Evolutionary conservation across 2,888 invertebrate species (phyloP).

Genomic region (Watsonalla cultraria): DNA sequence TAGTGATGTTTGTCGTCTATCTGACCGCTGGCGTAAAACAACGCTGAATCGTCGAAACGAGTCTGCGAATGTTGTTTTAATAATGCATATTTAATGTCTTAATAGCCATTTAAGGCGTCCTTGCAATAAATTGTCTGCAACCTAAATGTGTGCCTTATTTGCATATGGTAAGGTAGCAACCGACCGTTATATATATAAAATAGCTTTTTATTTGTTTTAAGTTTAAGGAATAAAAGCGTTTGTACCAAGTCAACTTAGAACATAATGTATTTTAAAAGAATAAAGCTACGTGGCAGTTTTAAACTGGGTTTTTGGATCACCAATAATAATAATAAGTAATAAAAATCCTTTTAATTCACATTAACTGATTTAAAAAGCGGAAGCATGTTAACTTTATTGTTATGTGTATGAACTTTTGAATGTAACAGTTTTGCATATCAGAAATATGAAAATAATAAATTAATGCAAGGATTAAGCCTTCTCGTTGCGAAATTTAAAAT

Average conservation of each 20-base stretch:
- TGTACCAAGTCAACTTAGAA: no score
- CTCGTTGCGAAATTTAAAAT: background rate
- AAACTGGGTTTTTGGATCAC: no score
- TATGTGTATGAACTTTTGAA: background rate
- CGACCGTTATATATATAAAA: no score
- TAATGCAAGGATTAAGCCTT: background rate
- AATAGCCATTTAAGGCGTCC: background rate
- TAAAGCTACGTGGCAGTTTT: no score
- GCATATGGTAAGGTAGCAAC: no score
- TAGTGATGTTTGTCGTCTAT: conserved; percentile 93
- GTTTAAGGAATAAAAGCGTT: no score
- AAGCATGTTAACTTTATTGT: background rate
- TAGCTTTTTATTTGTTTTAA: no score
- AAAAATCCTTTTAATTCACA: no score
- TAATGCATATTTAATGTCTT: conserved; percentile 4
- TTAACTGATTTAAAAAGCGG: background rate
- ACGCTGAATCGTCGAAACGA: conserved; percentile 92
- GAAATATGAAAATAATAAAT: background rate
- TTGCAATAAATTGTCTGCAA: conserved; percentile 3
- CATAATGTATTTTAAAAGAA: no score
- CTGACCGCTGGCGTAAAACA: conserved; percentile 96
- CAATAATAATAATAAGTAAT: no score
- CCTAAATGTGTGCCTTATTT: background rate
- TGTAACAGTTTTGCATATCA: background rate
- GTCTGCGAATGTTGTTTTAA: conserved; percentile 78